Evolutionary conservation across 1,140 invertebrate species (phyloP).

Genomic region (Zaprionus taronus): DNA sequence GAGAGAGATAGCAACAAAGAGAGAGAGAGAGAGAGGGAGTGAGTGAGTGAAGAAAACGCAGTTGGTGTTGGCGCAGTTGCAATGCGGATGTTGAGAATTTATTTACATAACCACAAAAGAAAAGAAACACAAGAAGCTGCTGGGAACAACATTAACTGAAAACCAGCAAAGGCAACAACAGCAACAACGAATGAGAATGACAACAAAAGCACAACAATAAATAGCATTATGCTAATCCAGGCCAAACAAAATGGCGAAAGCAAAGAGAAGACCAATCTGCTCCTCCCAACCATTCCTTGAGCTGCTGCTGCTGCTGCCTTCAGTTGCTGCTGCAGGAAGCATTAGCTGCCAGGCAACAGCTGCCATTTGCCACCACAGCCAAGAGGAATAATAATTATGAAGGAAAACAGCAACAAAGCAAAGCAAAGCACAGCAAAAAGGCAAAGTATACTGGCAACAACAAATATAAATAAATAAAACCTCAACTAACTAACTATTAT

Average conservation of each 20-base stretch:
- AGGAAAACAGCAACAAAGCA: slow-evolving; percentile 47
- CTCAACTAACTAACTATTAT: slow-evolving; percentile 64
- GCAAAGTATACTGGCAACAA: slow-evolving; percentile 35
- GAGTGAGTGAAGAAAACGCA: slow-evolving; percentile 22
- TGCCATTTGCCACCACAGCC: slow-evolving; percentile 45
- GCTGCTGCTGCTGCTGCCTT: not conserved
- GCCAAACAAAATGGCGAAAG: slow-evolving; percentile 76
- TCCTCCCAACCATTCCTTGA: slow-evolving; percentile 1
- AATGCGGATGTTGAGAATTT: slow-evolving; percentile 58
- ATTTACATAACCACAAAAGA: slow-evolving; percentile 62
- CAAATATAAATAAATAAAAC: slow-evolving; percentile 55
- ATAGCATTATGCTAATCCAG: slow-evolving; percentile 79
- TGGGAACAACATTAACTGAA: slow-evolving; percentile 70
- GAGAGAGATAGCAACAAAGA: not conserved
- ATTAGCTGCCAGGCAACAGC: slow-evolving; percentile 63
- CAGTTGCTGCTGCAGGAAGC: slow-evolving; percentile 38
- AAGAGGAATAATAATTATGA: slow-evolving; percentile 69
- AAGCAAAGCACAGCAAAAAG: slow-evolving; percentile 16
- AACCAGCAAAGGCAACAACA: slow-evolving; percentile 32
- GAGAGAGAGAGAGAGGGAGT: not conserved
- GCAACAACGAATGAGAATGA: slow-evolving; percentile 44
- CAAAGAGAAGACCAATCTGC: slow-evolving; percentile 57
- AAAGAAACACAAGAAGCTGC: slow-evolving; percentile 51
- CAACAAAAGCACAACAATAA: slow-evolving; percentile 77
- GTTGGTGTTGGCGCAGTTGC: slow-evolving; percentile 38